Conservation (phyloP, 37 sponge, comb jelly and placozoan species). For the Hexactinellida sp. region DNA sequence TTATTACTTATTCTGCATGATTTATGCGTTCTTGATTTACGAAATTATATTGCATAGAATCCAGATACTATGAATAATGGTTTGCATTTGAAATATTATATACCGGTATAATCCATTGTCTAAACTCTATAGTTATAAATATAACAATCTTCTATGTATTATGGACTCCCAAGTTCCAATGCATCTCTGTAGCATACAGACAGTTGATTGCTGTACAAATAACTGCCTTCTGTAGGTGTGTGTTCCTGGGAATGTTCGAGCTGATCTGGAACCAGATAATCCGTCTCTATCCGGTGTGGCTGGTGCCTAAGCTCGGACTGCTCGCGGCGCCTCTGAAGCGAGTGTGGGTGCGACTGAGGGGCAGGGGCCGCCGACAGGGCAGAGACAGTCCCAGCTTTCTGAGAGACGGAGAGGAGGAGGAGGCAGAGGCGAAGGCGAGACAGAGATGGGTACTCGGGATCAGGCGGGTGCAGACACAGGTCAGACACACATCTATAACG, state of each 20-base stretch:
- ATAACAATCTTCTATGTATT: too few species aligned
- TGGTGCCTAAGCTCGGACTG: not conserved
- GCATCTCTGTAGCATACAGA: too few species aligned
- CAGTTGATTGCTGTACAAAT: too few species aligned
- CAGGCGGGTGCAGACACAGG: not conserved
- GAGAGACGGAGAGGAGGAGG: not conserved
- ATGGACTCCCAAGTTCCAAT: too few species aligned
- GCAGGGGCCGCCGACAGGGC: not conserved
- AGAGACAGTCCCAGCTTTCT: not conserved
- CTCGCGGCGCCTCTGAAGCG: not conserved
- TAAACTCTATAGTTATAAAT: too few species aligned
- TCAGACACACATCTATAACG: not conserved
- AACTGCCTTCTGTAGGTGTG: not conserved
- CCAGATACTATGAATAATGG: too few species aligned
- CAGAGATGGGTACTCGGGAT: not conserved
- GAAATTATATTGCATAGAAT: too few species aligned
- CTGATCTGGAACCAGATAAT: not conserved
- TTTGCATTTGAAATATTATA: too few species aligned
- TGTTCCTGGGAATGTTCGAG: conserved; percentile 14
- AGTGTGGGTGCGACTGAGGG: not conserved
- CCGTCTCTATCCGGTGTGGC: not conserved
- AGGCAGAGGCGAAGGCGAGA: not conserved
- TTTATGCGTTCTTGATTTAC: too few species aligned
- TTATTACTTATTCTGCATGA: too few species aligned
- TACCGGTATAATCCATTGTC: too few species aligned